phyloP scores from a whole-genome alignment of 2,888 invertebrate species.

The Cinara cedri region DNA sequence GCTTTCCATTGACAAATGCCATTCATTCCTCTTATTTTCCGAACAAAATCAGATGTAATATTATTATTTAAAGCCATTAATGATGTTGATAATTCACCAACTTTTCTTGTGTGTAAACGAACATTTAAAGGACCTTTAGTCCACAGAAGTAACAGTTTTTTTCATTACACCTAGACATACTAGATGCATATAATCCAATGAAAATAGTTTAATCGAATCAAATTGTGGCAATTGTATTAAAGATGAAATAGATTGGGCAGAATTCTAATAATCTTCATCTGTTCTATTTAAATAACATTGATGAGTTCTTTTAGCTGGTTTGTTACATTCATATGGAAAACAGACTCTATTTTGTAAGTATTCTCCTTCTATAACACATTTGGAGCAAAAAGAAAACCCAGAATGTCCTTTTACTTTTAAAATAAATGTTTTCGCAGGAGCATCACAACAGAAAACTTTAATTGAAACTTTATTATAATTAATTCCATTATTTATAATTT shows the following conservation, averaged over 20 bases:
- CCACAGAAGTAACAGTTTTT: neutral
- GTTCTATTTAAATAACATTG: neutral
- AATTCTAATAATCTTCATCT: neutral
- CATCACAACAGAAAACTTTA: neutral
- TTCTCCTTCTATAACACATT: neutral
- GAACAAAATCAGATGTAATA: neutral
- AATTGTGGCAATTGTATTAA: neutral
- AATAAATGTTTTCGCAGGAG: neutral
- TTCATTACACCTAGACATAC: neutral
- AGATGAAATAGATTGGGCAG: neutral
- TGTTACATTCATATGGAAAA: conserved; percentile 1
- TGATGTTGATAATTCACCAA: neutral
- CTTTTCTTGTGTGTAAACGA: neutral
- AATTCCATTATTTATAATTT: neutral
- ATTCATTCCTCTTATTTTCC: neutral
- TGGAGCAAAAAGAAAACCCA: neutral
- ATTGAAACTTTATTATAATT: neutral
- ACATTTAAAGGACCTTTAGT: neutral
- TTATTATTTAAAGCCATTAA: neutral
- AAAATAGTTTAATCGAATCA: neutral
- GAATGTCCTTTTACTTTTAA: neutral
- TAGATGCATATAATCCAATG: neutral
- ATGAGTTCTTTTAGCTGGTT: no score
- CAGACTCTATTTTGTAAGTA: neutral
- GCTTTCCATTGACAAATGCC: neutral